Base-by-base conservation (phyloP, 2,888 invertebrate genomes). In the Cordylochernes scorpioides region DNA sequence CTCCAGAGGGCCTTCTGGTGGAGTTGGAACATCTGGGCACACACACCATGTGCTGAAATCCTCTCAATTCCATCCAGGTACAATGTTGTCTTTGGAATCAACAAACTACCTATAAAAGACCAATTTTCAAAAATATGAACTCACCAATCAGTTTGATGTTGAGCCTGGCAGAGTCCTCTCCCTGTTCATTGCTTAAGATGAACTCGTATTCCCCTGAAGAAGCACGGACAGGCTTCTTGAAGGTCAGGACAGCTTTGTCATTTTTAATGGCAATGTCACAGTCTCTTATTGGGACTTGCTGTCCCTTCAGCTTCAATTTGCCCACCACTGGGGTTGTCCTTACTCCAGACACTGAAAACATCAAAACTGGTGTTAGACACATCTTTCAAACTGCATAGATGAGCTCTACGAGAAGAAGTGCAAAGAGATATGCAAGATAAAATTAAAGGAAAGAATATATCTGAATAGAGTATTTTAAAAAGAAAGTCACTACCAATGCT, bases 151-250 rank as follows among this genome's bases (percentile, higher is more conserved):
- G 80, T 38, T 63, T 68, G 41, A 84, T 66, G 28, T 64, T 67
- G 14, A 82, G 68, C 50, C 78, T 71, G 49, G 74, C 71, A 1
- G 69, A 59, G 48, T 73, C 78, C 54, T 80, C 78, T 27, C 99
- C 99, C 52, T 82, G 86, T 18, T 68, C 74, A 52, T 99, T 99
- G 13, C 71, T 66, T 30, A 99, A 57, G 50, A 77, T 78, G 37
- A 99, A 68, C 54, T 82, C 75, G 55, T 91, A 99, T 46, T 69
- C 68, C 27, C 94, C 97, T 4, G 53, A 47, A 38, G 84, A 74
- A 38, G 72, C 74, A 35, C 80, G 64, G 9, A 68, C 59, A 1
- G 88, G 86, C 50, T 84, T 84, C 49, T 86, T 86, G 46, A 86
- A 67, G 52, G 77, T 82, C 50, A 77, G 80, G 4, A 71, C 67